These are phyloP conservation scores for Drosophila pseudotalamancana DNA, from an alignment of 2,888 invertebrate genomes.

Conservation along the genomic window DNA sequence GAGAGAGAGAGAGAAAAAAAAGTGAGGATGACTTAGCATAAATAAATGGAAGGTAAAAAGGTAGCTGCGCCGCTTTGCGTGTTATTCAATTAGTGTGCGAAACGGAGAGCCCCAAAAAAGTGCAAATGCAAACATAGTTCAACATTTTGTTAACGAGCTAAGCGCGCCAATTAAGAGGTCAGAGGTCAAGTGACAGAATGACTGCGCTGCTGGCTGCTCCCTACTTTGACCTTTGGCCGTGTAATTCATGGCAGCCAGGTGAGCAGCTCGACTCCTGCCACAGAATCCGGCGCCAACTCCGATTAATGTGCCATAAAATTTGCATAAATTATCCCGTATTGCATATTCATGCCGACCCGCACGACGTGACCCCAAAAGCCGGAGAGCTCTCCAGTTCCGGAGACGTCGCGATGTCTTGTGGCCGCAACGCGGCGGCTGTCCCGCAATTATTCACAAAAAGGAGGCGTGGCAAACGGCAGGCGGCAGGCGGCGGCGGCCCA, in stretches of 20 bases:
- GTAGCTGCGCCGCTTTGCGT: constrained; percentile 29
- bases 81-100: constrained; percentile 68
- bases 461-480: neutral
- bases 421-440: constrained; percentile 76
- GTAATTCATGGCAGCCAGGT: constrained; percentile 42
- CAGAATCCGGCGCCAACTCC: constrained; percentile 72
- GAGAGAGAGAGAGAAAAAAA: neutral
- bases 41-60: constrained; percentile 32
- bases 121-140: constrained; percentile 72
- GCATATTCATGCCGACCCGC: constrained; percentile 82
- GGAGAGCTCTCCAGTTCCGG: constrained; percentile 46
- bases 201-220: constrained; percentile 42
- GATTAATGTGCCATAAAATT: constrained; percentile 83
- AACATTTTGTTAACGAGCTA: constrained; percentile 76
- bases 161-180: constrained; percentile 73
- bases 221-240: constrained; percentile 70
- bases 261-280: neutral
- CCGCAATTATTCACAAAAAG: constrained; percentile 82
- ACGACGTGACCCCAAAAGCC: constrained; percentile 66
- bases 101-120: constrained; percentile 28
- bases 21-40: constrained; percentile 53
- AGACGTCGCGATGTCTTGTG: constrained; percentile 71
- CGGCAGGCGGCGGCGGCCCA: neutral
- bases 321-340: constrained; percentile 85
- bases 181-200: constrained; percentile 14